phyloP scores from a whole-genome alignment of 2,113 vertebrate genomes.

The Puffinus mauretanicus region DNA sequence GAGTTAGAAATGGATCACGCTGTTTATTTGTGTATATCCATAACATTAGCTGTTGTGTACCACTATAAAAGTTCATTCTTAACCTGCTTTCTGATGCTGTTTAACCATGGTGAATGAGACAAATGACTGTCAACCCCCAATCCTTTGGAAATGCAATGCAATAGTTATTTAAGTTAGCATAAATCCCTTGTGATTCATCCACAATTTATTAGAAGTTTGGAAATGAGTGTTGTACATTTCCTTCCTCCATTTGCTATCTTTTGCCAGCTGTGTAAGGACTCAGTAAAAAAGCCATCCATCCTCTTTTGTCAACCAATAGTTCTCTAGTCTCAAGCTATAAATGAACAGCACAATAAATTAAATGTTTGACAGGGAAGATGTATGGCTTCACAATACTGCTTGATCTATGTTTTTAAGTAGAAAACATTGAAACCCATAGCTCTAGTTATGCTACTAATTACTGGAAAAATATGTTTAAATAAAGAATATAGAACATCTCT shows the following conservation, averaged over 20 bases:
- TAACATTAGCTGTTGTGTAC: background rate
- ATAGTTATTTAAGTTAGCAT: constrained; percentile 31
- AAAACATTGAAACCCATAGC: constrained; percentile 50
- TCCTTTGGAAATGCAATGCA: background rate
- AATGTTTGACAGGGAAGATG: constrained; percentile 59
- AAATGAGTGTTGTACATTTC: constrained; percentile 5
- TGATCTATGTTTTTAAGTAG: constrained; percentile 57
- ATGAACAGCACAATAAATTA: constrained; percentile 69
- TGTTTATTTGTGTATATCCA: background rate
- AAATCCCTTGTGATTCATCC: background rate
- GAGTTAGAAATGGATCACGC: background rate
- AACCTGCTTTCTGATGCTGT: background rate
- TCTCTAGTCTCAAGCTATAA: constrained; percentile 56
- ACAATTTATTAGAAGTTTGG: constrained; percentile 11
- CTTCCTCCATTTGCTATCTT: constrained; percentile 12
- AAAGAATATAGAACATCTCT: constrained; percentile 30
- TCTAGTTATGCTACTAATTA: constrained; percentile 41
- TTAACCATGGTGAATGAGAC: background rate
- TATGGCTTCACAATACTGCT: constrained; percentile 21
- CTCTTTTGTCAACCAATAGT: constrained; percentile 61
- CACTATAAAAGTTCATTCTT: background rate
- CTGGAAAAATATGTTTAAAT: constrained; percentile 6
- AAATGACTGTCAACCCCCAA: background rate
- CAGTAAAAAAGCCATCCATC: constrained; percentile 47
- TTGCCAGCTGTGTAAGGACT: constrained; percentile 46